Evolutionary conservation across 1,140 invertebrate species (phyloP).

Genomic region (Lanistes nyassanus): DNA sequence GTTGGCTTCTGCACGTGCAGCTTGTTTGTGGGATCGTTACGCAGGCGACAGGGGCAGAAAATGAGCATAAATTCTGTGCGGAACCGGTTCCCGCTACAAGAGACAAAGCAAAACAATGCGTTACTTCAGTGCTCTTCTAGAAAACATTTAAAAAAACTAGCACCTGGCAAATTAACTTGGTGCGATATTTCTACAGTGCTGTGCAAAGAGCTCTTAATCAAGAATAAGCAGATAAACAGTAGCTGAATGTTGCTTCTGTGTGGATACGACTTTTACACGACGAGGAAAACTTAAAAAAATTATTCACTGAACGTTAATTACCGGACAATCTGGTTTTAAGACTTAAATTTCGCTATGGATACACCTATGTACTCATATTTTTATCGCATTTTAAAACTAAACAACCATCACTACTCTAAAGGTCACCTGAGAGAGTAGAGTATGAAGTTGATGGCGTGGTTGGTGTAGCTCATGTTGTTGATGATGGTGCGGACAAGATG

Average conservation of each 20-base stretch:
- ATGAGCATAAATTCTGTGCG: constrained; percentile 25
- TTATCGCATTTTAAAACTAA: no score
- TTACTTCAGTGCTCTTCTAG: background rate
- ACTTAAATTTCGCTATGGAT: no score
- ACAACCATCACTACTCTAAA: background rate
- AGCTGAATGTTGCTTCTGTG: no score
- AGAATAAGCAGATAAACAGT: no score
- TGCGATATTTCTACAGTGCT: background rate
- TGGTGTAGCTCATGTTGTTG: constrained; percentile 30
- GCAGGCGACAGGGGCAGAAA: background rate
- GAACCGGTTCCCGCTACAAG: constrained; percentile 19
- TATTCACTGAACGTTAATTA: no score
- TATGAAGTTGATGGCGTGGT: constrained; percentile 34
- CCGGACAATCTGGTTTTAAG: no score
- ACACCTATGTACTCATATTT: no score
- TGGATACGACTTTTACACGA: no score
- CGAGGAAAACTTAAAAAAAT: no score
- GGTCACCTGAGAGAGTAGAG: constrained; percentile 20
- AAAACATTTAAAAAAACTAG: background rate
- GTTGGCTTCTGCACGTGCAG: no score
- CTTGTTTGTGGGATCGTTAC: background rate
- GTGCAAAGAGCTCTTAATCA: background rate
- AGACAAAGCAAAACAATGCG: background rate
- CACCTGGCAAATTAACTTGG: background rate
- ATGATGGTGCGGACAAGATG: constrained; percentile 13